A percentile compares a stretch with the other conserved stretches of the same genome.
phyloP scores from a whole-genome alignment of 2,113 vertebrate species.

The Pangasianodon hypophthalmus region DNA sequence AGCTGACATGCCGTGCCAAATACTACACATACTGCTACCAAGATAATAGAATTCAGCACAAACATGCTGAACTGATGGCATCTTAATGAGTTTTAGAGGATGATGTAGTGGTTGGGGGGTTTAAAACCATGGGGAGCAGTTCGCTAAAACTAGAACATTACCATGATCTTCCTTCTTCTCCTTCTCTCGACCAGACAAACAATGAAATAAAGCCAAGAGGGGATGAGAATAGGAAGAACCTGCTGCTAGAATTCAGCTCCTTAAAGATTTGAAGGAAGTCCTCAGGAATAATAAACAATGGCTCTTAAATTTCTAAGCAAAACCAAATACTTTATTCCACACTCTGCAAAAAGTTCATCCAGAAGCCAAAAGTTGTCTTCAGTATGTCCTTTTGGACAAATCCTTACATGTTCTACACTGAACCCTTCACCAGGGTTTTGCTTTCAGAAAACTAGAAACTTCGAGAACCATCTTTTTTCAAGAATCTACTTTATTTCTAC shows the following conservation, averaged over 20 bases:
- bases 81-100: not conserved
- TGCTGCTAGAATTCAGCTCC: not conserved
- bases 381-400: not conserved
- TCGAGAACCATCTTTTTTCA: too few species aligned
- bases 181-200: not conserved
- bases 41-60: not conserved
- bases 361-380: not conserved
- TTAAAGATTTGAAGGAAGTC: not conserved
- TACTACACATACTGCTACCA: not conserved
- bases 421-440: not conserved
- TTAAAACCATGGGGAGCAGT: not conserved
- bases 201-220: not conserved
- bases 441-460: not conserved
- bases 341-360: not conserved
- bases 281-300: not conserved
- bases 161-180: conserved; percentile 2
- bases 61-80: not conserved
- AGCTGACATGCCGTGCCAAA: not conserved
- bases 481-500: too few species aligned
- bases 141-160: conserved; percentile 10
- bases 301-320: not conserved
- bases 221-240: conserved; percentile 6
- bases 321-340: not conserved
- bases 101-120: not conserved
- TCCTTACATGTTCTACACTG: not conserved